Evolutionary conservation across 2,888 invertebrate species (phyloP), one percentile per base, ranked within the genome.

Genomic region (Eristalinus sepulchralis): DNA sequence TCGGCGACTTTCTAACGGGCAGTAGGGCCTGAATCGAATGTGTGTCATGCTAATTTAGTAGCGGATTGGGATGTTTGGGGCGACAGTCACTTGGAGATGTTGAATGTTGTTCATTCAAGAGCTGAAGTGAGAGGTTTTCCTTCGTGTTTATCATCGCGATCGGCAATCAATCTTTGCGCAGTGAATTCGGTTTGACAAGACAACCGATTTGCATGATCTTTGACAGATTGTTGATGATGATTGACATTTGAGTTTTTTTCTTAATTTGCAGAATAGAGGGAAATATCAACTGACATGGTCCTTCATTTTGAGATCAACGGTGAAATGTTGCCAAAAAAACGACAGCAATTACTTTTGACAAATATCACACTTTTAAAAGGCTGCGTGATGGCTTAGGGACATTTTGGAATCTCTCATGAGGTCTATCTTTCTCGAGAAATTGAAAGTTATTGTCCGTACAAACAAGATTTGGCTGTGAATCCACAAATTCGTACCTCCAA

Each of bases 1-100:
- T 31, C 47, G 8, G 47, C 11, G 62, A 63, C 62, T 63, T 63
- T 63, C 62, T 63, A 63, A 63, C 33, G 17, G 11, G 20, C 62
- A 63, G 34, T 63, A 63, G 62, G 62, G 47, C 47, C 62, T 33
- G 33, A 17, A 10, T n/a, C 20, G 62, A 63, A 63, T 63, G 62
- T 63, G 62, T 63, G 62, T 34, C 62, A 63, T 63, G 62, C 27
- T 31, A 63, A 63, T 63, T 63, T 31, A 63, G 31, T 9, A 34
- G 47, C 71, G 33, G 47, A 47, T 17, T 47, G 47, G 47, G 8
- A 47, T 17, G 47, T 47, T 47, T 47, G 39, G n/a, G 39, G 39
- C 8, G 17, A 47, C 47, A 47, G 17, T 39, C 34, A n/a, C n/a
- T n/a, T 59, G 59, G 17, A 36, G n/a, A 27, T 27, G 27, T n/a